Evolutionary conservation across 2,113 vertebrate genomes (phyloP), one percentile per base, ranked within the genome.

Genomic region (Tetraodon nigroviridis): DNA sequence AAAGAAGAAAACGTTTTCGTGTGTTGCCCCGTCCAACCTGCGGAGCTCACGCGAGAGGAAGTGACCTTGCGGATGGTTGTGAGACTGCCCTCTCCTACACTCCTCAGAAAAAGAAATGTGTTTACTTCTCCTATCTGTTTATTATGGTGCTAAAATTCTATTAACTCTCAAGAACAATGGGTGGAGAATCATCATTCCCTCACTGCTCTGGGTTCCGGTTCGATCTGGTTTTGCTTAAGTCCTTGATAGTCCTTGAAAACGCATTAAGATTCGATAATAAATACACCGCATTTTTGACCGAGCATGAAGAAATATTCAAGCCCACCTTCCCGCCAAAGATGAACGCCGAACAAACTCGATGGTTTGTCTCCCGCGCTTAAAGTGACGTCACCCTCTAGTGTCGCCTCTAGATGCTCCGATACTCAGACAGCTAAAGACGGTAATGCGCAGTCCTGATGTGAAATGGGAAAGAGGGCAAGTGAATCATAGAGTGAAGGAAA

Each of bases 181-280:
- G 55, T 73, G 80, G 75, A 61, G 52, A 73, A 46, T 67, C 64
- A 40, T 80, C 76, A 79, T 81, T 83, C 69, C 58, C 50, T 51
- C 37, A 5, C 24, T 55, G 71, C 70, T 75, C 8, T 41, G 48
- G 54, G 75, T 79, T 73, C 58, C 48, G 63, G 73, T 61, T 29
- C 69, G 70, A 50, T 68, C 20, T 29, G 46, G 64, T 40, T 80
- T 47, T 57, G 62, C 66, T 79, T 24, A 14, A 66, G 56, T 51
- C 55, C 67, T 73, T 40, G 65, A 80, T 61, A 37, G 32, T 37
- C 32, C 32, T 37, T 37, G 32, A 64, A 69, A 83, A 45, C 68
- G 44, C 55, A 73, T 77, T 66, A 83, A 66, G 51, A 22, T 55
- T 60, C 47, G 65, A 64, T 71, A 68, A 53, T 17, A 15, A 67